Evolutionary conservation across 2,797 vertebrate genomes (phyloP), one percentile per base, ranked within the genome.

Genomic region (Taenioides sp.): DNA sequence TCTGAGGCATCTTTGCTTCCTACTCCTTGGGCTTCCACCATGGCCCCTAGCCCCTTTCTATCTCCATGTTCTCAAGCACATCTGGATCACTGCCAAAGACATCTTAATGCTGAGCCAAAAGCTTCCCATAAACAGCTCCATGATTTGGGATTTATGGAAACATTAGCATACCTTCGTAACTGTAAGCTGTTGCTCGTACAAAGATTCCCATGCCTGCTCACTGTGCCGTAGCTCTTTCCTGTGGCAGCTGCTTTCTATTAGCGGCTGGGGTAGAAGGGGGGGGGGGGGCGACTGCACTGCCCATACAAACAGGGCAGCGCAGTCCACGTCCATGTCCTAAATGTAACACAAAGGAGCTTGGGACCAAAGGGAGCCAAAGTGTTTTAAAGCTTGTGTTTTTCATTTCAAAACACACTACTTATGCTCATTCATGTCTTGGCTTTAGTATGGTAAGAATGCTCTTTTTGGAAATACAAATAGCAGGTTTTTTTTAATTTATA

Each of bases 241-340:
- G 80, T 74, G 60, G 80, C 88, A 88, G 79, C 88, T 92, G 87
- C 78, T 87, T 91, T 87, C 75, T 73, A 85, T 92, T 84, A 89
- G 72, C 28, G 70, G 58, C 81, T 80, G 70, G 81, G 72, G 4
- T 23, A 80, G 74, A 62, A 80, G 62, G 34, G 69, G 23, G 69
- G 23, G 34, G 34, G 34, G 68, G 75, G 75, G 76, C 34, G 74
- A 79, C 60, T n/a, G 75, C 25, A 60, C 77, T 31, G 59, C 58
- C 73, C 63, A 65, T 18, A 65, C 18, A 6, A 74, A 65, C 52
- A 67, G 63, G 18, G 55, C 57, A 64, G 47, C 49, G 25, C 75
- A 66, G 60, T 34, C 65, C 65, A 58, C 54, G 27, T 57, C 55
- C 57, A 37, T 34, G 60, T 62, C 60, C 60, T 34, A 62, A 62